Percentiles rank a stretch among this genome's conserved stretches.
phyloP scores from a whole-genome alignment of 2,113 vertebrate species.

The Sphyrna mokarran region DNA sequence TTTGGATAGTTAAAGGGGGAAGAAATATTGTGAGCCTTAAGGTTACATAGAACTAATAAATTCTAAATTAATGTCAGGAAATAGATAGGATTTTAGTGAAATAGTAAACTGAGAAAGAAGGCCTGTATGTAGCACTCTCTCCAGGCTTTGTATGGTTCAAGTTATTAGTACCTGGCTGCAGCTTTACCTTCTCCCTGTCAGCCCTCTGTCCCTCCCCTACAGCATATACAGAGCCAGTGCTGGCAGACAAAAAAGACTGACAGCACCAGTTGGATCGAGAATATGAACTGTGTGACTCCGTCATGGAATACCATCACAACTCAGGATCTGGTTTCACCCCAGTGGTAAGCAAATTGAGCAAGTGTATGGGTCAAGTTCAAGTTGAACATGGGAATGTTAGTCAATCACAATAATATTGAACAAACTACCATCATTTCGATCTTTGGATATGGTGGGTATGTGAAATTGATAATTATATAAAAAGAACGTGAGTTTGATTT shows the following conservation, averaged over 20 bases:
- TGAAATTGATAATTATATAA: neutral
- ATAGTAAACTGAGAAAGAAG: neutral
- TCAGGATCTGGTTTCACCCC: slow-evolving; percentile 55
- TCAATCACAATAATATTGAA: neutral
- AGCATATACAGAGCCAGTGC: slow-evolving; percentile 46
- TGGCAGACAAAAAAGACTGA: slow-evolving; percentile 55
- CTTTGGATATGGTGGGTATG: neutral
- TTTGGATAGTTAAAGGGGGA: neutral
- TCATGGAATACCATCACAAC: slow-evolving; percentile 44
- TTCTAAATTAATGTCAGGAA: neutral
- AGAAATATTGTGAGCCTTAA: no score
- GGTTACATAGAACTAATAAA: neutral
- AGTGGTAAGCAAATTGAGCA: slow-evolving; percentile 56
- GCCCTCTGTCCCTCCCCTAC: slow-evolving; percentile 33
- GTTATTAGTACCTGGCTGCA: neutral
- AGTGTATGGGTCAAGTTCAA: neutral
- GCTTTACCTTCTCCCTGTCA: neutral
- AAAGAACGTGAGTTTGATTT: neutral
- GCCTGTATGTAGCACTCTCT: neutral
- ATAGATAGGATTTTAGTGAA: neutral
- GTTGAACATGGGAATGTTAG: neutral
- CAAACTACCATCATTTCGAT: neutral
- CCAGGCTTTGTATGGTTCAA: neutral
- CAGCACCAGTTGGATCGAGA: slow-evolving; percentile 65
- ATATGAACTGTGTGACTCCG: slow-evolving; percentile 53